Conservation (phyloP, 1,140 invertebrate species). For the Aphis craccivora region DNA sequence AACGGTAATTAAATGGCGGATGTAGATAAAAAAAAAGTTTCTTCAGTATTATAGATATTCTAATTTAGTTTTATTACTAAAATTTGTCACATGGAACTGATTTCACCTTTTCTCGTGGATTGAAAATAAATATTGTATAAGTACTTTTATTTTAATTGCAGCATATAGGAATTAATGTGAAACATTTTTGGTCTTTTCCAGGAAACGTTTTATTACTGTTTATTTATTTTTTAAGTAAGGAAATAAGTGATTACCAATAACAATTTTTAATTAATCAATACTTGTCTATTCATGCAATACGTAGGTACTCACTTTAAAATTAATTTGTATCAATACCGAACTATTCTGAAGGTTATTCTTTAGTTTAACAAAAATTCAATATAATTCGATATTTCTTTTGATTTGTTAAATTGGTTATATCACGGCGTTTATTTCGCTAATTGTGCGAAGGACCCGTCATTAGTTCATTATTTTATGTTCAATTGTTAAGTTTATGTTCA, state of each 20-base stretch:
- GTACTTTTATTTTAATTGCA: not conserved
- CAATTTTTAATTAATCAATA: not conserved
- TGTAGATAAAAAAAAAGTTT: conserved; percentile 19
- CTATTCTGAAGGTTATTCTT: not conserved
- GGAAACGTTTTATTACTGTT: not conserved
- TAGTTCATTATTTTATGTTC: not conserved
- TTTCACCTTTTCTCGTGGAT: conserved; percentile 13
- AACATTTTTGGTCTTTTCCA: not conserved
- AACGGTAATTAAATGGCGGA: conserved; percentile 34
- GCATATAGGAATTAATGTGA: not conserved
- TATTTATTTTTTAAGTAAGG: not conserved
- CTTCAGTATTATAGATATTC: not conserved
- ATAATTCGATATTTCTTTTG: not conserved
- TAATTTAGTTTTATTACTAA: not conserved
- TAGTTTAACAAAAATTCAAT: not conserved
- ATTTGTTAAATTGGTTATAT: not conserved
- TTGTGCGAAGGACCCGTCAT: not conserved
- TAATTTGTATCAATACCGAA: not conserved
- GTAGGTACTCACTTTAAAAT: not conserved
- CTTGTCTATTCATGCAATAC: not conserved
- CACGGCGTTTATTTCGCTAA: not conserved
- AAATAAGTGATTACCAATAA: not conserved
- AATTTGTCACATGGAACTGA: conserved; percentile 31
- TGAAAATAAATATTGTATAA: conserved; percentile 7
- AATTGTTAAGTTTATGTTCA: not conserved